Evolutionary conservation across 1,140 invertebrate species (phyloP).

Genomic region (Ceratina australensis): DNA sequence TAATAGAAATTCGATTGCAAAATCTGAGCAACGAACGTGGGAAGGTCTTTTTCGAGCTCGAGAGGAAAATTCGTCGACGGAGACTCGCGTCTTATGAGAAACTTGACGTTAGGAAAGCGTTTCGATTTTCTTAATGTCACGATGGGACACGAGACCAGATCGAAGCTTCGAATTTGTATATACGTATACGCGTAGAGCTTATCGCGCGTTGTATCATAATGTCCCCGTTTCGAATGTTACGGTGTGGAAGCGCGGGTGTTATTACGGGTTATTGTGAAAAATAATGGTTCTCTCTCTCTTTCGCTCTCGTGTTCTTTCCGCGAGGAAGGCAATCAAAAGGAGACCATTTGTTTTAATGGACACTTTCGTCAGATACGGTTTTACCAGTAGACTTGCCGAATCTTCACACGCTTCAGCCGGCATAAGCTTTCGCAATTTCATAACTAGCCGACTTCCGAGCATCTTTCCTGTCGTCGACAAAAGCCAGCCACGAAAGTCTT

Average conservation of each 20-base stretch:
- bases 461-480: constrained; percentile 57
- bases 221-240: neutral
- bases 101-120: constrained; percentile 11
- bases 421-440: constrained; percentile 53
- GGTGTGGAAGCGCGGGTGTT: neutral
- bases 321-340: neutral
- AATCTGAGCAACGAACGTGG: constrained; percentile 48
- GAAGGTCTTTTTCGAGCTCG: constrained; percentile 45
- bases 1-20: constrained; percentile 53
- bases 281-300: neutral
- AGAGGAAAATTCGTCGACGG: constrained; percentile 4
- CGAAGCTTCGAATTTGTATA: neutral
- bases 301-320: neutral
- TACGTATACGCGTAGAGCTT: neutral
- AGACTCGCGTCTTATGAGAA: constrained; percentile 25
- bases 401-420: constrained; percentile 52
- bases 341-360: constrained; percentile 36
- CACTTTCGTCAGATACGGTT: constrained; percentile 40
- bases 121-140: no score
- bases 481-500: constrained; percentile 55
- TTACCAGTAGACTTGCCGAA: constrained; percentile 15
- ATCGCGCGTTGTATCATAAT: neutral
- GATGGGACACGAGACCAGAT: neutral
- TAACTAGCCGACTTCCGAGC: constrained; percentile 62
- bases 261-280: neutral